These are phyloP conservation scores for Eulemur mongoz DNA, from an alignment of 2,797 vertebrate genomes.

Conservation along the genomic window DNA sequence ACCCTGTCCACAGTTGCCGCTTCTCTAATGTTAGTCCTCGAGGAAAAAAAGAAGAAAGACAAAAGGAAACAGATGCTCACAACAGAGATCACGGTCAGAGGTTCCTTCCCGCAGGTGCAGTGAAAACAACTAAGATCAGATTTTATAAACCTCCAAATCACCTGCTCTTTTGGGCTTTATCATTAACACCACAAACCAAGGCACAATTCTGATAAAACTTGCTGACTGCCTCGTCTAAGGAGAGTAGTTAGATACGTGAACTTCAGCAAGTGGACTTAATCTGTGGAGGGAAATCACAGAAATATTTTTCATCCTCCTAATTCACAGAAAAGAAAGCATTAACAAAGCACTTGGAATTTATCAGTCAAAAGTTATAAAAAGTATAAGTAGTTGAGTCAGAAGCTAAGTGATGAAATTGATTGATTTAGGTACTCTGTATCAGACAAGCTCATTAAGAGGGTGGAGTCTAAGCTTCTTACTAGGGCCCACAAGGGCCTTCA, in stretches of 20 bases:
- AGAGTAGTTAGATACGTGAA: background rate
- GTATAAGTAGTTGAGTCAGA: background rate
- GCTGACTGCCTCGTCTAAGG: background rate
- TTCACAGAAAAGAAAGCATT: background rate
- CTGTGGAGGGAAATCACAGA: background rate
- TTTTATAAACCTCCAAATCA: too few species aligned
- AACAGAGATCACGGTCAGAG: background rate
- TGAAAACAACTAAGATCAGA: background rate
- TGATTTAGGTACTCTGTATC: background rate
- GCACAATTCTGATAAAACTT: background rate
- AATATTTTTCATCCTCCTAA: background rate
- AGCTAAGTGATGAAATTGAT: background rate
- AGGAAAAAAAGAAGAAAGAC: background rate
- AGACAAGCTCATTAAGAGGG: background rate
- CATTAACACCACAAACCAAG: background rate
- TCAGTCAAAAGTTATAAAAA: background rate
- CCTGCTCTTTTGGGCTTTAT: background rate
- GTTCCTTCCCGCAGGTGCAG: background rate
- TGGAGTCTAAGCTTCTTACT: background rate
- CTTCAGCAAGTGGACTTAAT: background rate
- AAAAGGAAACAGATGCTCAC: background rate
- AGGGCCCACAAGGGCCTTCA: background rate
- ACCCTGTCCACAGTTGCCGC: background rate
- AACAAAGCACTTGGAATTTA: background rate
- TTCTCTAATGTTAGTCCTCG: background rate